Conservation (phyloP, 1,140 invertebrate genomes). For the Drosophila athabasca region DNA sequence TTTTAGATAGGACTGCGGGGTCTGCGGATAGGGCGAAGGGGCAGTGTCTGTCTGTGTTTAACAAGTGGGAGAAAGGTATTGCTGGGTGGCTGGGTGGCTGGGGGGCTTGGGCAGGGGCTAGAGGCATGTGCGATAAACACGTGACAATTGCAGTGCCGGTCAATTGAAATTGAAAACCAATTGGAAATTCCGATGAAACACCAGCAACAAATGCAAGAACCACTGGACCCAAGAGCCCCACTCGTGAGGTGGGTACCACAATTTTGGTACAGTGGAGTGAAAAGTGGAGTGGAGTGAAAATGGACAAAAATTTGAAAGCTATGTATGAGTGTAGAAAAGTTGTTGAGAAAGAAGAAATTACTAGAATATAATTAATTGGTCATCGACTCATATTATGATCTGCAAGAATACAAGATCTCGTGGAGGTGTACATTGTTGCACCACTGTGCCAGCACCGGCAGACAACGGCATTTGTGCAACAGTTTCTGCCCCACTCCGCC, state of each 20-base stretch:
- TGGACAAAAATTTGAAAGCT: no score
- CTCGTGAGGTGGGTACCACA: constrained; percentile 30
- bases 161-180: constrained; percentile 64
- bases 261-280: background rate
- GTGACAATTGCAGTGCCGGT: constrained; percentile 55
- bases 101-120: background rate
- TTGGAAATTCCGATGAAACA: constrained; percentile 62
- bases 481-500: constrained; percentile 10
- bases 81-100: background rate
- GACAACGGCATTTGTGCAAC: constrained; percentile 56
- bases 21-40: no score
- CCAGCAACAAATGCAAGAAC: constrained; percentile 26
- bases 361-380: no score
- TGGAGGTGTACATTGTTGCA: no score
- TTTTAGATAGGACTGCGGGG: constrained; percentile 21
- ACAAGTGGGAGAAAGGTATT: no score
- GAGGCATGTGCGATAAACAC: constrained; percentile 38
- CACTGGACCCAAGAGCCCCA: constrained; percentile 27
- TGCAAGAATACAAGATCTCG: background rate
- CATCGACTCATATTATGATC: no score
- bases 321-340: no score
- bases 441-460: constrained; percentile 14
- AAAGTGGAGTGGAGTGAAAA: no score
- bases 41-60: no score
- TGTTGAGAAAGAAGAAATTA: no score